Evolutionary conservation across 2,113 vertebrate species (phyloP), one percentile per base, ranked within the genome.

Genomic region (Phasianus colchicus): DNA sequence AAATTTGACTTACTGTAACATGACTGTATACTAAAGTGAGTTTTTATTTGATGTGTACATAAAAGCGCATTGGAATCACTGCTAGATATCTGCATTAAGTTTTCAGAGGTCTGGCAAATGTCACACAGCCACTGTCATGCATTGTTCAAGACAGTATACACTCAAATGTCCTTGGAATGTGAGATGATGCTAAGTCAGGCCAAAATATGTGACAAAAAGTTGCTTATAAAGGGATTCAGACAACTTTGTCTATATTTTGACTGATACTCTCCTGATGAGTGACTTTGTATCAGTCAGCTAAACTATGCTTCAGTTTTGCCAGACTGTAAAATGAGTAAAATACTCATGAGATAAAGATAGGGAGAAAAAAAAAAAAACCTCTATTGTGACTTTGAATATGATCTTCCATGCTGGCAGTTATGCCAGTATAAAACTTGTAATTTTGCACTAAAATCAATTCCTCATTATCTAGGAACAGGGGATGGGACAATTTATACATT

Each of bases 61-160:
- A 78, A 86, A 97, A 95, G 34, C 57, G 54, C 18, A 40, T 78
- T 64, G 91, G 80, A 88, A 88, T 92, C 65, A 48, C 73, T 60
- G 24, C 69, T 74, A 63, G 75, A 78, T 94, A 77, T 90, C 72
- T 86, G 75, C 47, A 48, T 87, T 67, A 77, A 66, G n/a, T 55
- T 96, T 92, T 74, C 72, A 75, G 69, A 48, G 43, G 40, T 81
- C 85, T 96, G 87, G 72, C 34, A 88, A 93, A 74, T 65, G 67
- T 67, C 67, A 36, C 4, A 0, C n/a, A 70, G 64, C 57, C 61
- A 27, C 55, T 90, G 52, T 70, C 79, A 88, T 43, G 61, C 34
- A 47, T 65, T 85, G 65, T 83, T 95, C 47, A 61, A 81, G 85
- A 52, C 30, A 30, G 25, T 6, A 50, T 43, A 55, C 7, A 8